Percentiles rank a stretch among this genome's conserved stretches.
Evolutionary conservation across 37 sponge, comb jelly and placozoan genomes (phyloP).

Genomic region (Hormiphora californensis): DNA sequence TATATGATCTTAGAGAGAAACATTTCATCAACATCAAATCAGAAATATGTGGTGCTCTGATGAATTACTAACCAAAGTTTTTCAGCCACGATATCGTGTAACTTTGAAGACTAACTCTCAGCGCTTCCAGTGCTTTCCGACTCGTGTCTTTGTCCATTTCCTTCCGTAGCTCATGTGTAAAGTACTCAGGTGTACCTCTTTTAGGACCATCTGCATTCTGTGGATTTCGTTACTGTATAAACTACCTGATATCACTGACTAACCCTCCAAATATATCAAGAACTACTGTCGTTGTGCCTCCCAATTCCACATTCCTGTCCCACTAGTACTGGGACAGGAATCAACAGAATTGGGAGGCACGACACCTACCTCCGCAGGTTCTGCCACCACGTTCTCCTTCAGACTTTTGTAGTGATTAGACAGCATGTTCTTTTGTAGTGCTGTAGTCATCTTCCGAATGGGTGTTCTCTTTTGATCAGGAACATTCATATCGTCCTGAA

Average conservation of each 20-base stretch:
- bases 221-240: too few relatives aligned
- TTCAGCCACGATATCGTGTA: conserved; percentile 43
- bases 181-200: conserved; percentile 10
- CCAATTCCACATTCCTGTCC: too few relatives aligned
- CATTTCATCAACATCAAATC: too few relatives aligned
- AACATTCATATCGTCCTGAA: conserved; percentile 90
- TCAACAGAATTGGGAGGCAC: background rate
- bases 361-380: background rate
- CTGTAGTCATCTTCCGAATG: conserved; percentile 57
- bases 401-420: background rate
- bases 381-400: background rate
- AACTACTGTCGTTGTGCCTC: too few relatives aligned
- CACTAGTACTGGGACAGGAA: too few relatives aligned
- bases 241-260: too few relatives aligned
- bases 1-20: too few relatives aligned
- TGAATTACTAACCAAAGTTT: too few relatives aligned
- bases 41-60: too few relatives aligned
- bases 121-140: conserved; percentile 15
- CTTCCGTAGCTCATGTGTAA: conserved; percentile 24
- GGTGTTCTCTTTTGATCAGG: conserved; percentile 70
- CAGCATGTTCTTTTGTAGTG: background rate
- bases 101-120: conserved; percentile 44
- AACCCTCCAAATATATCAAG: too few relatives aligned
- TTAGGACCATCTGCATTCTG: too few relatives aligned
- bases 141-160: background rate